Conservation (phyloP, 2,888 invertebrate species). For the Luffia ferchaultella region DNA sequence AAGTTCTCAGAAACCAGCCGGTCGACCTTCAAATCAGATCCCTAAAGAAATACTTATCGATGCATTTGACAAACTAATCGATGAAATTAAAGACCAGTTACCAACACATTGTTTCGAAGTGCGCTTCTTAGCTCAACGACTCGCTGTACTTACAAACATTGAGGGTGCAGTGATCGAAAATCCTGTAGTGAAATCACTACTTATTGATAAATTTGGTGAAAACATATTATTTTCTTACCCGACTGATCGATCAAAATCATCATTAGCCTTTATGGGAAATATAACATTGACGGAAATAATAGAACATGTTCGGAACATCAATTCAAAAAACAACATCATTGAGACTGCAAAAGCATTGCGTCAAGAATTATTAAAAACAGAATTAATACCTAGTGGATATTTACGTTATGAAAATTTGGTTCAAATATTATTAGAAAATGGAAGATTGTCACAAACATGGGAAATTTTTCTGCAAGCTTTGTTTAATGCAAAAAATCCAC, state of each 20-base stretch:
- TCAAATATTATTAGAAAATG: background rate
- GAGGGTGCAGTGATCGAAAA: slow-evolving; percentile 10
- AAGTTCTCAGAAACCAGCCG: slow-evolving; percentile 9
- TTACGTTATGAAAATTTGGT: background rate
- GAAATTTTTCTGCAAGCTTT: background rate
- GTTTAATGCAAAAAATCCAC: background rate
- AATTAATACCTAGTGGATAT: background rate
- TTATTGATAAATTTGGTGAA: slow-evolving; percentile 21
- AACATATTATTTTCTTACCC: slow-evolving; percentile 16
- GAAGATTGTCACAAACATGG: background rate
- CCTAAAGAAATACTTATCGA: slow-evolving; percentile 14
- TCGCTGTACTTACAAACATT: slow-evolving; percentile 15
- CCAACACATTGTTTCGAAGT: slow-evolving; percentile 15
- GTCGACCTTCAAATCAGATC: slow-evolving; percentile 15
- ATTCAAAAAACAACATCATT: slow-evolving; percentile 12
- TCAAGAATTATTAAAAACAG: background rate
- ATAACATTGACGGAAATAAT: slow-evolving; percentile 11
- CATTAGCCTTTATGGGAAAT: slow-evolving; percentile 19
- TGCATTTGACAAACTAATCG: slow-evolving; percentile 17
- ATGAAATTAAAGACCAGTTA: slow-evolving; percentile 17
- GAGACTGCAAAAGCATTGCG: background rate
- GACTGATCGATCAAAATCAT: slow-evolving; percentile 19
- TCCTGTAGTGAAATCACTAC: slow-evolving; percentile 13
- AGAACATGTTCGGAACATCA: slow-evolving; percentile 13
- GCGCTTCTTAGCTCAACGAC: slow-evolving; percentile 13